phyloP scores from a whole-genome alignment of 2,888 invertebrate genomes.

The Erynnis tages region DNA sequence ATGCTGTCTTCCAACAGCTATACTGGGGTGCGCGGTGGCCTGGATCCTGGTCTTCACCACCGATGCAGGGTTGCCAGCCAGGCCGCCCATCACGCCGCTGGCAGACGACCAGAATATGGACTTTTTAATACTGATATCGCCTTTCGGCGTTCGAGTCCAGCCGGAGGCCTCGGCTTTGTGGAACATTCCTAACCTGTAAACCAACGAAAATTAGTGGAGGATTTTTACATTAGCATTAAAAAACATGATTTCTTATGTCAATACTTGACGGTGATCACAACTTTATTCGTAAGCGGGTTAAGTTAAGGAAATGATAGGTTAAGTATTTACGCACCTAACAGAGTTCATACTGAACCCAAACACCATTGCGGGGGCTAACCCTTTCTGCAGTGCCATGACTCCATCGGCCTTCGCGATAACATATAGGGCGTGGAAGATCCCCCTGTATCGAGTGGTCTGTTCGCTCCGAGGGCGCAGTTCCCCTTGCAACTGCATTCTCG shows the following conservation, averaged over 20 bases:
- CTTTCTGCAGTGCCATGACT: conserved; percentile 86
- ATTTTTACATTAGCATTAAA: no score
- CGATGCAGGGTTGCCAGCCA: conserved; percentile 88
- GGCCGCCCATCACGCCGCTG: conserved; percentile 86
- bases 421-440: conserved; percentile 89
- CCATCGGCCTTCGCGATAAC: conserved; percentile 89
- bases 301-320: no score
- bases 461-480: conserved; percentile 83
- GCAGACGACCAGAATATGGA: conserved; percentile 66
- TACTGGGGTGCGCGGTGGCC: conserved; percentile 85
- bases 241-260: background rate
- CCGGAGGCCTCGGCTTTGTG: conserved; percentile 83
- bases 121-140: conserved; percentile 58
- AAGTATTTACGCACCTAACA: conserved; percentile 67
- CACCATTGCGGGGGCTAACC: conserved; percentile 89
- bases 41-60: conserved; percentile 91
- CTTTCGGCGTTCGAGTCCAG: conserved; percentile 64
- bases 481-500: conserved; percentile 92
- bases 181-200: conserved; percentile 84
- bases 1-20: conserved; percentile 94
- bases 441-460: conserved; percentile 82
- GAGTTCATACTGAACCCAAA: conserved; percentile 86
- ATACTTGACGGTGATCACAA: no score
- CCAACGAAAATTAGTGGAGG: background rate
- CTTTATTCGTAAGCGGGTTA: no score